These are phyloP conservation scores for Rhogogaster chlorosoma DNA, from an alignment of 2,888 invertebrate genomes.

Conservation along the genomic window DNA sequence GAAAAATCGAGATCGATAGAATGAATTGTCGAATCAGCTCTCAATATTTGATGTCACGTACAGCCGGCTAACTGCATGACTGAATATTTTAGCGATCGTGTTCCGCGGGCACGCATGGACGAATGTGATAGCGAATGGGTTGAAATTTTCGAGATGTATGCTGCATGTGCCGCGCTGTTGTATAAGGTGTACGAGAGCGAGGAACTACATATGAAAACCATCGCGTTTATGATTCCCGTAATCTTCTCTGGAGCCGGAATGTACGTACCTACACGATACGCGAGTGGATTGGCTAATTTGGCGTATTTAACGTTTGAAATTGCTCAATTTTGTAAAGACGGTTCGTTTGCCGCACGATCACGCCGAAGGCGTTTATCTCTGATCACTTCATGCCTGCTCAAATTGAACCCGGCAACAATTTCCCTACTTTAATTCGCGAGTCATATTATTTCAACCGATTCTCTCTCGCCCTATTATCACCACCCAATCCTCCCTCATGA, in stretches of 20 bases:
- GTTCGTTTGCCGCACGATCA: constrained; percentile 13
- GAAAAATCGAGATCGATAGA: constrained; percentile 4
- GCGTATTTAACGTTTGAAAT: constrained; percentile 36
- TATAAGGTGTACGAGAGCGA: not conserved
- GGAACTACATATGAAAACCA: not conserved
- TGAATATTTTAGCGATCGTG: constrained; percentile 2
- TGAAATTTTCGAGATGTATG: not conserved
- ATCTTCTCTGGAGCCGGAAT: not conserved
- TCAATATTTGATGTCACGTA: constrained; percentile 23
- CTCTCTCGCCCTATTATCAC: not conserved
- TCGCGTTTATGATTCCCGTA: constrained; percentile 10
- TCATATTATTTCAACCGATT: not conserved
- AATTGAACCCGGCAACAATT: constrained; percentile 2
- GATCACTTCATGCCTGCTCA: constrained; percentile 28
- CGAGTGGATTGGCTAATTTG: constrained; percentile 25
- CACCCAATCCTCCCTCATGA: not conserved
- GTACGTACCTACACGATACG: not conserved
- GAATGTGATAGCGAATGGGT: not conserved
- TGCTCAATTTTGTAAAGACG: constrained; percentile 32
- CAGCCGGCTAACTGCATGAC: not conserved
- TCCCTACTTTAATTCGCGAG: not conserved
- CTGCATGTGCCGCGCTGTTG: not conserved
- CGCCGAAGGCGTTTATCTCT: constrained; percentile 35
- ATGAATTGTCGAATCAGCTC: constrained; percentile 1
- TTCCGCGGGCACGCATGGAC: not conserved